Conservation (phyloP, 2,888 invertebrate genomes). For the Endomychus coccineus region DNA sequence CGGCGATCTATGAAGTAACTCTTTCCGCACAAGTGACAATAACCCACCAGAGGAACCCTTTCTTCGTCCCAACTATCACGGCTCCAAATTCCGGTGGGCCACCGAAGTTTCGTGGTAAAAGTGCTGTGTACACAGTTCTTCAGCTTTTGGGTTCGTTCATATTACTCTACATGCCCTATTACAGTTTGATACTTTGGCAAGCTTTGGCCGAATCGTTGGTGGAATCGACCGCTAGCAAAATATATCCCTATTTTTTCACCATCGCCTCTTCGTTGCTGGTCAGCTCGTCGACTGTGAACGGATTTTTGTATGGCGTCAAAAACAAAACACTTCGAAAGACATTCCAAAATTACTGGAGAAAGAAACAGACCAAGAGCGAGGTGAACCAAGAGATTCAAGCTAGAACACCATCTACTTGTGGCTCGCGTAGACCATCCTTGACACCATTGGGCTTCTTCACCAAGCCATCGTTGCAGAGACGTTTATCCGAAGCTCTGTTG, state of each 20-base stretch:
- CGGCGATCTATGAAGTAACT: slow-evolving; percentile 79
- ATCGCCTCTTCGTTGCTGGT: slow-evolving; percentile 59
- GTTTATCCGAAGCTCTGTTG: slow-evolving; percentile 51
- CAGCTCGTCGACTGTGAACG: slow-evolving; percentile 65
- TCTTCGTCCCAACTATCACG: slow-evolving; percentile 62
- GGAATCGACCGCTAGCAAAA: slow-evolving; percentile 37
- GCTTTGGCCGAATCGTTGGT: slow-evolving; percentile 30
- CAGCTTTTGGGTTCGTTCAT: slow-evolving; percentile 67
- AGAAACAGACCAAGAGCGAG: slow-evolving; percentile 70
- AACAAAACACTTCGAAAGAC: slow-evolving; percentile 65
- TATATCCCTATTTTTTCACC: slow-evolving; percentile 48
- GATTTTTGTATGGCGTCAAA: slow-evolving; percentile 70
- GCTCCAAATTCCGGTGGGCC: slow-evolving; percentile 47
- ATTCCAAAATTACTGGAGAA: slow-evolving; percentile 69
- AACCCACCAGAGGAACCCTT: slow-evolving; percentile 73
- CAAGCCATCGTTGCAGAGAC: slow-evolving; percentile 48
- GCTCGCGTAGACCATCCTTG: slow-evolving; percentile 64
- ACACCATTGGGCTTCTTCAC: slow-evolving; percentile 51
- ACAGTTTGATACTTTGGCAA: slow-evolving; percentile 64
- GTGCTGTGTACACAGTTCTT: slow-evolving; percentile 60
- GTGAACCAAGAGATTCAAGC: slow-evolving; percentile 76
- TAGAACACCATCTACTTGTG: slow-evolving; percentile 69
- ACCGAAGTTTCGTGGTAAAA: slow-evolving; percentile 47
- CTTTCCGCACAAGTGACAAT: slow-evolving; percentile 77
- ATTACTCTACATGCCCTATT: slow-evolving; percentile 67